Evolutionary conservation across 2,113 vertebrate genomes (phyloP), one percentile per base, ranked within the genome.

Genomic region (Corvus hawaiiensis): DNA sequence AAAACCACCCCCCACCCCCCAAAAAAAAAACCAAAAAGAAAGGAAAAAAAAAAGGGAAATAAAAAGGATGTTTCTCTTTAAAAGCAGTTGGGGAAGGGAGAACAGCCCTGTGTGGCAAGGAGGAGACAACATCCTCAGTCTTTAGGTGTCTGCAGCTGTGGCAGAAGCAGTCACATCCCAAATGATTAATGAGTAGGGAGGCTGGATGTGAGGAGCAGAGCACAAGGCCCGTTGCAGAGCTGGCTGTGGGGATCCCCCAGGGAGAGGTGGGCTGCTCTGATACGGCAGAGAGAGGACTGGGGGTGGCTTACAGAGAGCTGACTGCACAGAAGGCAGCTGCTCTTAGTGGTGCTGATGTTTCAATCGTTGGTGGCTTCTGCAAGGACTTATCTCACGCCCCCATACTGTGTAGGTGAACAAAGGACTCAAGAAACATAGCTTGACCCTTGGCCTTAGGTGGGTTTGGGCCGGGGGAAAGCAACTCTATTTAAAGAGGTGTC

Each of bases 111-210:
- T 2, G 3, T 46, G 71, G 58, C 35, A 39, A 88, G 37, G 75
- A 84, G 77, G 56, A 93, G 89, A 52, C 69, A 72, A 55, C 72
- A 83, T 75, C 63, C 72, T 95, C 72, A 11, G 39, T 91, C 69
- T 94, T 80, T 16, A 63, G 61, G 51, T 84, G 78, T 84, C 85
- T 90, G 83, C 44, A 39, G 85, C 35, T 4, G 49, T 67, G 88
- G 85, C 71, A 54, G 82, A 18, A 35, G 63, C 81, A 17, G 61
- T 66, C 19, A 6, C 58, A 55, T 94, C 91, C 54, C 26, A 2
- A 44, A 22, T 88, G 91, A 96, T 94, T 75, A 92, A 96, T 46
- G 89, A 91, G 79, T 32, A 51, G 67, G 63, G 77, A 44, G 67
- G 84, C 69, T 51, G 86, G 79, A 3, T 74, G 74, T 43, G 51